These are phyloP conservation scores for Silvanus unidentatus DNA, from an alignment of 2,888 invertebrate genomes.

Conservation along the genomic window DNA sequence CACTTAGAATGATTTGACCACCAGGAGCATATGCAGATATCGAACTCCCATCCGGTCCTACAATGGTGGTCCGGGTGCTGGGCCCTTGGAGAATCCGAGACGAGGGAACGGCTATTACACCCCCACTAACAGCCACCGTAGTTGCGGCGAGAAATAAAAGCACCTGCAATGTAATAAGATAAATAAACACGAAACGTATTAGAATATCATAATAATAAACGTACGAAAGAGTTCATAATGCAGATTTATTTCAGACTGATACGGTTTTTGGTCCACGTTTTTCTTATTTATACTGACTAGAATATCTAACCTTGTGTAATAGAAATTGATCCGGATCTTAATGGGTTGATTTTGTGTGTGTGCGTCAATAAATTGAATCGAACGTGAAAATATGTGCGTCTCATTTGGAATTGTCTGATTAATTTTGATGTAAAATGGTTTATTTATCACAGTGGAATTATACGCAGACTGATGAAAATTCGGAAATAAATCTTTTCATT, in stretches of 20 bases:
- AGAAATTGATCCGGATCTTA: no score
- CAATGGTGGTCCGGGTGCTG: slow-evolving; percentile 24
- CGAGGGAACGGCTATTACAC: slow-evolving; percentile 15
- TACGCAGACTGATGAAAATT: no score
- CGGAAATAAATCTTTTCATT: no score
- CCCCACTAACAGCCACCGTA: slow-evolving; percentile 15
- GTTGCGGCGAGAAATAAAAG: background rate
- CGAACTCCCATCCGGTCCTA: slow-evolving; percentile 28
- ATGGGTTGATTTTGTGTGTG: no score
- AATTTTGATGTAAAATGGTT: no score
- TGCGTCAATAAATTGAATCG: no score
- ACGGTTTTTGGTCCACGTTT: background rate
- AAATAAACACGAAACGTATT: background rate
- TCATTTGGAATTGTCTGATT: no score
- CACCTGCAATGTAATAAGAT: background rate
- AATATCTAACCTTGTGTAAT: background rate
- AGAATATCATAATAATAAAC: background rate
- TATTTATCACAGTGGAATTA: no score
- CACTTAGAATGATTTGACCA: slow-evolving; percentile 20
- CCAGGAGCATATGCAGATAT: slow-evolving; percentile 24
- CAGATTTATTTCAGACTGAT: background rate
- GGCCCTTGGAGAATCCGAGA: slow-evolving; percentile 25
- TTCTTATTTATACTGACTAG: background rate
- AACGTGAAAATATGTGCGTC: no score
- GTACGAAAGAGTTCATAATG: slow-evolving; percentile 5